These are phyloP conservation scores for Acheta domesticus DNA, from an alignment of 2,888 invertebrate genomes.

Conservation along the genomic window DNA sequence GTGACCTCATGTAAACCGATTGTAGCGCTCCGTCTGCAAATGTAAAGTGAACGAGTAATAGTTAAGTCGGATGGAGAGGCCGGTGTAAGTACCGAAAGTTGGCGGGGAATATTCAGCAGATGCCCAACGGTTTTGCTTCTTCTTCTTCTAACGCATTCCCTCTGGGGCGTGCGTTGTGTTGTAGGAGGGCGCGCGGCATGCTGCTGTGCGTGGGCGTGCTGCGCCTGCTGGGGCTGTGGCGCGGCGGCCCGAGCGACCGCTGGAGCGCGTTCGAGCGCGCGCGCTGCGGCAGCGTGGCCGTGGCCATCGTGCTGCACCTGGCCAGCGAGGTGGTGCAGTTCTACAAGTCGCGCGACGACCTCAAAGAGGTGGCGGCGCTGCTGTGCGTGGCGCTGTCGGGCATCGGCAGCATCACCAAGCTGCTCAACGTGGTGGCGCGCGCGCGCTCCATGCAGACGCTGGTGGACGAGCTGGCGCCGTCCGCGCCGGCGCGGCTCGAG, in stretches of 20 bases:
- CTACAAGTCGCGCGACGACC: not conserved
- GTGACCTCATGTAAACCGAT: too few relatives aligned
- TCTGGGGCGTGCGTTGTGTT: too few relatives aligned
- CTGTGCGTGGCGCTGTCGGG: not conserved
- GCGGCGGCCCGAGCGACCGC: not conserved
- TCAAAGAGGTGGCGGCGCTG: not conserved
- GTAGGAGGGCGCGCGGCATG: not conserved
- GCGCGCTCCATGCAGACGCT: not conserved
- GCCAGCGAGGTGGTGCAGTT: not conserved
- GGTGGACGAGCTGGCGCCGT: not conserved
- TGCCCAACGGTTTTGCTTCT: too few relatives aligned
- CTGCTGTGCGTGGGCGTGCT: not conserved
- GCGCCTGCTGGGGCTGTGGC: not conserved
- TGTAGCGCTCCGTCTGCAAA: too few relatives aligned
- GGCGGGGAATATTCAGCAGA: too few relatives aligned
- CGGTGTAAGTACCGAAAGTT: too few relatives aligned
- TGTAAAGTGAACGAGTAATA: too few relatives aligned
- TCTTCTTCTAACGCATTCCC: too few relatives aligned
- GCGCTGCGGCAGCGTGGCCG: not conserved
- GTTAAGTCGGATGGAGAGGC: too few relatives aligned
- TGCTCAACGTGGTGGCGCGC: not conserved
- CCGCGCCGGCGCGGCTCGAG: not conserved
- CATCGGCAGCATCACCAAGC: not conserved
- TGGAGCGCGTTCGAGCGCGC: not conserved
- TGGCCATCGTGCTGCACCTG: not conserved